A percentile compares a stretch with the other conserved stretches of the same genome.
Conservation (phyloP, 2,113 vertebrate species). For the Cynocephalus volans region DNA sequence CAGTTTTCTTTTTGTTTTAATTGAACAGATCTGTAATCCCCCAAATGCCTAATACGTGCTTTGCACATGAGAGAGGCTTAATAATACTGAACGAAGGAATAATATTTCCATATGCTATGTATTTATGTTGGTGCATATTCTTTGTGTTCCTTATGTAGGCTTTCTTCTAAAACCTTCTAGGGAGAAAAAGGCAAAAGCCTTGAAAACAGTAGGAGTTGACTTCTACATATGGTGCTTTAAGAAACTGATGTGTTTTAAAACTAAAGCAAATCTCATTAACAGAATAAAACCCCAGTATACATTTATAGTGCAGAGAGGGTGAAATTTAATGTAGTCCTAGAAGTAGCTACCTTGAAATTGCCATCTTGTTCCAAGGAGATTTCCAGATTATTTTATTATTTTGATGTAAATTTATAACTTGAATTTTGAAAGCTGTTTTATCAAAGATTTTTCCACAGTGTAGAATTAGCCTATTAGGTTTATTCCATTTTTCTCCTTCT, state of each 20-base stretch:
- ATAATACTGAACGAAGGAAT: constrained; percentile 1
- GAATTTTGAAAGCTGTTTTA: constrained; percentile 58
- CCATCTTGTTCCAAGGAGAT: constrained; percentile 49
- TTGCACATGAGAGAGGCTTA: not conserved
- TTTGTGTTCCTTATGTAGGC: constrained; percentile 14
- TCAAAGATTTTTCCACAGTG: constrained; percentile 5
- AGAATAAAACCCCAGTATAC: constrained; percentile 61
- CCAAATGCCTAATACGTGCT: not conserved
- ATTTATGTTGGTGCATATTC: not conserved
- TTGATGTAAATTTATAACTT: constrained; percentile 36
- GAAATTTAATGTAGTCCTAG: not conserved
- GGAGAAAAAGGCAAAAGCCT: not conserved
- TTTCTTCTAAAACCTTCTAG: constrained; percentile 24
- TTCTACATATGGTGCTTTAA: constrained; percentile 55
- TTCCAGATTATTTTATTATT: constrained; percentile 61
- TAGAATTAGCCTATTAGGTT: constrained; percentile 28
- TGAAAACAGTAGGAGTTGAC: constrained; percentile 58
- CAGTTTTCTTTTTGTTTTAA: constrained; percentile 51
- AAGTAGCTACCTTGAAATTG: constrained; percentile 40
- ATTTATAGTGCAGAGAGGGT: not conserved
- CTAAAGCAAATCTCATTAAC: constrained; percentile 70
- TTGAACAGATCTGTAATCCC: not conserved
- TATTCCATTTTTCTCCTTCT: constrained; percentile 33
- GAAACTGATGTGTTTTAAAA: constrained; percentile 73
- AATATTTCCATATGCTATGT: not conserved